Base-by-base conservation (phyloP, 2,113 vertebrate genomes). In the Phaethornis superciliosus region DNA sequence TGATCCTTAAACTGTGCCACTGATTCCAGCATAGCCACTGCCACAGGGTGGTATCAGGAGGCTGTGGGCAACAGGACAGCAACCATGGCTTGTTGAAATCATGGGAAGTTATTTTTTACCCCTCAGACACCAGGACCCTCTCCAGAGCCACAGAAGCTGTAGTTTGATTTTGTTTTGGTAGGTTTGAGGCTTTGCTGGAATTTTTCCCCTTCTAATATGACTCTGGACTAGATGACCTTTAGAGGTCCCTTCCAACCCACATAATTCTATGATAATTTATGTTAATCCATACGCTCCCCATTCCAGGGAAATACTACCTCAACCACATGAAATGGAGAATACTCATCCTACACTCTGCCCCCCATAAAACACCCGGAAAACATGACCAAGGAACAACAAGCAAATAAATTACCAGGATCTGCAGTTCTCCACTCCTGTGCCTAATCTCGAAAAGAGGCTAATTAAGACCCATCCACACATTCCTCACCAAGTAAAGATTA, bases 381-480 rank as follows among this genome's bases (percentile, higher is more conserved):
- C n/a, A 56, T 10, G 18, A 55, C 35, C 28, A 55, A 70, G 44
- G 69, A 92, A 40, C 0, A 0, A 94, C 58, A 40, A 76, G 35
- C 60, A 85, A 62, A 77, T 69, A 77, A 89, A 89, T 28, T 69
- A 16, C 59, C 87, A 89, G 59, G 58, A 35, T 75, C 68, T 78
- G 52, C 87, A 85, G 72, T 59, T 88, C 91, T 74, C 64, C 52
- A 55, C 23, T 93, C 37, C 67, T 42, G 33, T 74, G 60, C 63
- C 81, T 91, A 22, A 88, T 89, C 67, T 51, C 4, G 0, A 89
- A 89, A 94, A 68, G 84, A 89, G 55, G 23, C 47, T 83, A 89
- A 93, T 93, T 88, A 93, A 89, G 63, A 67, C 52, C 46, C 93
- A 89, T 47, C 79, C 83, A 56, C 68, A 70, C 35, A 60, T 59